These are phyloP conservation scores for Sinella curviseta DNA, from an alignment of 1,140 invertebrate genomes.

Conservation along the genomic window DNA sequence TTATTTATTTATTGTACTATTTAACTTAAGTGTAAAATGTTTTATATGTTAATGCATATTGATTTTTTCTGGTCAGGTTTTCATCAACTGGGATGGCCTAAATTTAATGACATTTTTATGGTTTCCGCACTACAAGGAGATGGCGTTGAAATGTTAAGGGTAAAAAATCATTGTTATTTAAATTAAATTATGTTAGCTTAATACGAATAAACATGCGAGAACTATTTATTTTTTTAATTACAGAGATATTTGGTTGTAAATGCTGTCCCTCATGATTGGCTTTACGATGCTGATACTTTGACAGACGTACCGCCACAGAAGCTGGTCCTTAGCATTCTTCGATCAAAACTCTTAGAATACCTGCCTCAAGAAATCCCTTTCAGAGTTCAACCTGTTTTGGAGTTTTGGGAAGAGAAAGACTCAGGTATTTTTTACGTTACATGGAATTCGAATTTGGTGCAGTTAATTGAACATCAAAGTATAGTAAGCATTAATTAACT, in stretches of 20 bases:
- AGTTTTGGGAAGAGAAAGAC: constrained; percentile 63
- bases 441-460: neutral
- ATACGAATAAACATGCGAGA: neutral
- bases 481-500: neutral
- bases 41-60: neutral
- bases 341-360: constrained; percentile 76
- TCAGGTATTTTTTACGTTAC: neutral
- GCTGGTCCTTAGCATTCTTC: constrained; percentile 70
- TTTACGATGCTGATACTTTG: constrained; percentile 65
- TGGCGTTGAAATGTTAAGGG: constrained; percentile 74
- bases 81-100: constrained; percentile 64
- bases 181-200: neutral
- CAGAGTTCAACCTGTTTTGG: constrained; percentile 64
- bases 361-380: constrained; percentile 82
- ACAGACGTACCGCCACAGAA: constrained; percentile 70
- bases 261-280: constrained; percentile 66
- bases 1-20: constrained; percentile 6
- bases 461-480: neutral
- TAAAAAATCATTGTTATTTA: constrained; percentile 53
- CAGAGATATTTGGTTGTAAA: constrained; percentile 70
- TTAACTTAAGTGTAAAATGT: neutral
- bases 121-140: constrained; percentile 77
- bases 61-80: constrained; percentile 32
- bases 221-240: neutral
- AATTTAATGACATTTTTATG: constrained; percentile 84